Evolutionary conservation across 2,888 invertebrate genomes (phyloP).

Genomic region (Archips crataeganus): DNA sequence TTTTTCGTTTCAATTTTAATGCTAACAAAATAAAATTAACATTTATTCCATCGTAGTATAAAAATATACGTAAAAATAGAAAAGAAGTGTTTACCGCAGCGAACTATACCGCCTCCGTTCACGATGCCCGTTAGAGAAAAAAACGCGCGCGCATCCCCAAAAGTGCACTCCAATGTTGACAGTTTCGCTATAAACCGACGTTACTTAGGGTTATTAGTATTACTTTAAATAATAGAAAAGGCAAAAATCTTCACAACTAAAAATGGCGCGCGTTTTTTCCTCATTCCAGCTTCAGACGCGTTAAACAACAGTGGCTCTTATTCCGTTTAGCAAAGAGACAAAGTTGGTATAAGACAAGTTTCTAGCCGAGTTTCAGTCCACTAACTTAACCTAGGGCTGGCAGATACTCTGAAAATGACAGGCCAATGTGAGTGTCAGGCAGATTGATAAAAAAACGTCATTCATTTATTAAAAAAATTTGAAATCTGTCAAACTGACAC

Average conservation of each 20-base stretch:
- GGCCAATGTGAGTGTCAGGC: constrained; percentile 35
- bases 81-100: constrained; percentile 57
- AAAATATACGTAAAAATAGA: constrained; percentile 85
- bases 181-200: constrained; percentile 3
- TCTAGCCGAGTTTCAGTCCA: constrained; percentile 35
- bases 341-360: constrained; percentile 15
- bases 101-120: constrained; percentile 26
- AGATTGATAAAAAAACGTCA: constrained; percentile 6
- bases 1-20: constrained; percentile 86
- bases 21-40: constrained; percentile 85
- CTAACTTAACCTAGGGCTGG: constrained; percentile 34
- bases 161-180: constrained; percentile 19
- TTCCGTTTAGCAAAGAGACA: constrained; percentile 13
- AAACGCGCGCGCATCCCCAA: constrained; percentile 27
- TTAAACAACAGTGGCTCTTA: constrained; percentile 25
- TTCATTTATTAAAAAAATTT: neutral
- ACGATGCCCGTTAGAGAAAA: constrained; percentile 11
- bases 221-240: constrained; percentile 19
- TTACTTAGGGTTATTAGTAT: constrained; percentile 18
- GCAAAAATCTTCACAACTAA: constrained; percentile 7
- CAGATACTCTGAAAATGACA: constrained; percentile 21
- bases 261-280: constrained; percentile 26
- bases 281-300: constrained; percentile 23
- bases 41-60: constrained; percentile 84
- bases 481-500: neutral